Conservation (phyloP, 2,888 invertebrate species). For the Chrysina gloriosa region DNA sequence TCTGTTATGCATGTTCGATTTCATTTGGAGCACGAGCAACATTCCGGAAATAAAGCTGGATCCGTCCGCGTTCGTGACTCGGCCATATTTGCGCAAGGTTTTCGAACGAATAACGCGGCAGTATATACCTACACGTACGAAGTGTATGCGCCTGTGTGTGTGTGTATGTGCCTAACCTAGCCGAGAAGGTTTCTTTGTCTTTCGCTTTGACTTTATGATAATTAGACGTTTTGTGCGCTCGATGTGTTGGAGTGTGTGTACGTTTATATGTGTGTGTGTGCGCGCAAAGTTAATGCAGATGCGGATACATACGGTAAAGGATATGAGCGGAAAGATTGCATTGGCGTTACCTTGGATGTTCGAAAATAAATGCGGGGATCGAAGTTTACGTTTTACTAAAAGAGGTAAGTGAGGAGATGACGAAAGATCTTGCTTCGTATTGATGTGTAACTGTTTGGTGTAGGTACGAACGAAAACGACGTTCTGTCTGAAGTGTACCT, state of each 20-base stretch:
- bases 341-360: too few species aligned
- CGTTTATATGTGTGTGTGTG: neutral
- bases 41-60: conserved; percentile 37
- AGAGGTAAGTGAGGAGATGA: too few species aligned
- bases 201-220: conserved; percentile 16
- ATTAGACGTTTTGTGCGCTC: conserved; percentile 2
- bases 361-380: too few species aligned
- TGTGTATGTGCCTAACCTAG: neutral
- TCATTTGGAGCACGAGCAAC: conserved; percentile 26
- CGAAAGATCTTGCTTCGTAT: too few species aligned
- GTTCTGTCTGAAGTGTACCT: too few species aligned
- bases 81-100: conserved; percentile 37
- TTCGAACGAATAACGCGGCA: conserved; percentile 14
- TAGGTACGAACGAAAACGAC: too few species aligned
- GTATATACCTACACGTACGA: neutral
- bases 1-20: conserved; percentile 17
- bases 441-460: too few species aligned
- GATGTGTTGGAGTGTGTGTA: neutral
- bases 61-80: conserved; percentile 31
- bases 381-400: too few species aligned
- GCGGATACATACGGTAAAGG: too few species aligned
- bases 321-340: too few species aligned
- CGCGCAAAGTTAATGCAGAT: too few species aligned
- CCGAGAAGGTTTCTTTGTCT: conserved; percentile 16
- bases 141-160: too few species aligned